These are phyloP conservation scores for Chaetodon auriga DNA, from an alignment of 2,113 vertebrate species.

Conservation along the genomic window DNA sequence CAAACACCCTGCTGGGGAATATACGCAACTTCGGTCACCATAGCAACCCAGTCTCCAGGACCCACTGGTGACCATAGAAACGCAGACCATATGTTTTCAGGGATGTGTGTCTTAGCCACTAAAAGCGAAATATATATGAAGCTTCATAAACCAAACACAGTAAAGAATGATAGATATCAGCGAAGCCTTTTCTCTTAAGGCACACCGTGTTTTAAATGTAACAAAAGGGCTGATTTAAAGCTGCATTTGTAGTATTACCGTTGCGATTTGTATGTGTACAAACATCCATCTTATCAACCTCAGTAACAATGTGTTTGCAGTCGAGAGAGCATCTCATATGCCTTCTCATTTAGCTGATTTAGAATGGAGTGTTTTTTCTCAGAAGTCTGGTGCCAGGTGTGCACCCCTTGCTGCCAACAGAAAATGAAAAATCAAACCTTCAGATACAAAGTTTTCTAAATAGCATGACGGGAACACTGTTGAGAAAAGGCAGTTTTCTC, in stretches of 20 bases:
- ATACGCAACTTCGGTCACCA: conserved; percentile 75
- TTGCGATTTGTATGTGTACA: not conserved
- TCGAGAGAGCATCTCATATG: not conserved
- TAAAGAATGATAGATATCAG: not conserved
- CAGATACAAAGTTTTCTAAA: not conserved
- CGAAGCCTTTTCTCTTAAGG: not conserved
- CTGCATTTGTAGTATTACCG: not conserved
- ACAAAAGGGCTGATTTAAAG: not conserved
- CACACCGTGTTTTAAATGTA: not conserved
- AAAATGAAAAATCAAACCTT: not conserved
- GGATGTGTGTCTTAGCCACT: conserved; percentile 1
- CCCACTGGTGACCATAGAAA: conserved; percentile 78
- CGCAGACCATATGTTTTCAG: conserved; percentile 52
- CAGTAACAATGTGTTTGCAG: not conserved
- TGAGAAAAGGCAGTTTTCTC: not conserved
- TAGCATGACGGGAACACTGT: not conserved
- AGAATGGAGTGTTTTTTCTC: not conserved
- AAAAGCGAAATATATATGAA: not conserved
- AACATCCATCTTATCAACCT: not conserved
- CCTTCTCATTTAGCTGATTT: not conserved
- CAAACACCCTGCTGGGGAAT: conserved; percentile 77
- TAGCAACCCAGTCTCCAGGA: conserved; percentile 77
- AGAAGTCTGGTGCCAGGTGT: not conserved
- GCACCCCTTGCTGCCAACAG: not conserved
- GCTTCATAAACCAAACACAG: conserved; percentile 13